Base-by-base conservation (phyloP, 2,888 invertebrate genomes). In the Lacanobia oleracea region DNA sequence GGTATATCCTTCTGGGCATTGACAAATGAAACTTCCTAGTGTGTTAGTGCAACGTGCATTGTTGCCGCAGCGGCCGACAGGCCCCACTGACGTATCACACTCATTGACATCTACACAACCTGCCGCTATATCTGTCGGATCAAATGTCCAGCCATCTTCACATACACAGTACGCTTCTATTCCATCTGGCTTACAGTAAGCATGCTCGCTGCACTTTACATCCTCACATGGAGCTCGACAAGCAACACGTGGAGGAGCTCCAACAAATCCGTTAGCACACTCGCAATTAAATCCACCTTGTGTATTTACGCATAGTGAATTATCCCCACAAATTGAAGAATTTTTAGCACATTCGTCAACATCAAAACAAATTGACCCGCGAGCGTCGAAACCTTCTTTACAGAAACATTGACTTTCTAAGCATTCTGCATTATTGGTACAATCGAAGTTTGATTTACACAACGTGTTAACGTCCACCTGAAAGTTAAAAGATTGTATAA, bases 101-200 rank as follows among this genome's bases (percentile, higher is more conserved):
- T 99, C 99, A 91, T 99, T 97, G 81, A 99, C 97, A 93, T 99
- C 99, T 75, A 98, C 97, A 90, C 99, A 99, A 73, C 99, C 99
- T 59, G 98, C 98, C 9, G 98, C 97, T 82, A 99, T 98, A 88
- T 99, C 98, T 70, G 97, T 97, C 0, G 99, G 99, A 93, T 99
- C 98, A 90, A 98, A 99, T 0, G 98, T 98, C 98, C 98, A 99
- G 1, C 99, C 99, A 74, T 98, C 98, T 90, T 99, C 98, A 90
- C 99, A 99, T 62, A 99, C 98, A 87, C 99, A 99, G 87, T 98
- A 98, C 0, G 98, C 99, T 92, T 99, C 98, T 74, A 97, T 97
- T 48, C 98, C 98, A 86, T 98, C 98, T 0, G 98, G 97, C 91
- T 98, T 98, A 91, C 99, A 99, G 90, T 97, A 98, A 2, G 99